phyloP scores from a whole-genome alignment of 2,888 invertebrate species.

The Agriotes lineatus region DNA sequence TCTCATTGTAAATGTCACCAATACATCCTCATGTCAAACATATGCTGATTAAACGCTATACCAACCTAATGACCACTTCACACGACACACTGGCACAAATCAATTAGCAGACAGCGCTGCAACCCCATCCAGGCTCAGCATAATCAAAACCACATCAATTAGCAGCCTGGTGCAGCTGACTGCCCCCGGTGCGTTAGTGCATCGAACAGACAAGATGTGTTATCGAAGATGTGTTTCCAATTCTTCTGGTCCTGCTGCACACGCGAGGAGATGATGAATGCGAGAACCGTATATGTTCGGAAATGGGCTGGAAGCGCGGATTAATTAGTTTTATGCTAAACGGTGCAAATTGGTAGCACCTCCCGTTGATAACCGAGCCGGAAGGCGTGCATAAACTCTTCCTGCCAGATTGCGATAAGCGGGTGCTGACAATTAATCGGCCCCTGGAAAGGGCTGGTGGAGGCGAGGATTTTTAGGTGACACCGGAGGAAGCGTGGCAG shows the following conservation, averaged over 20 bases:
- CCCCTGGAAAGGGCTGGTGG: background rate
- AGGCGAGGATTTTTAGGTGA: background rate
- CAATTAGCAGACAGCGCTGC: no score
- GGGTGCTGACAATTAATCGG: constrained; percentile 26
- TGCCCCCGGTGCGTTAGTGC: no score
- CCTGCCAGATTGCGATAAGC: constrained; percentile 28
- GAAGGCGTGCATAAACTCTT: constrained; percentile 30
- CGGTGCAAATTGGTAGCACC: constrained; percentile 9
- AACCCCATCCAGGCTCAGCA: no score
- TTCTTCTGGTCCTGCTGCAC: background rate
- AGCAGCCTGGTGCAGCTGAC: no score
- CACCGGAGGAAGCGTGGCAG: background rate
- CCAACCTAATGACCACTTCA: no score
- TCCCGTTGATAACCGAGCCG: constrained; percentile 27
- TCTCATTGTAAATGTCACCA: no score
- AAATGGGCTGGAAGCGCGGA: constrained; percentile 41
- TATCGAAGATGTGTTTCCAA: no score
- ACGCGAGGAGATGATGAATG: constrained; percentile 35
- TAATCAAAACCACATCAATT: no score
- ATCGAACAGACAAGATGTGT: no score
- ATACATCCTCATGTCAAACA: no score
- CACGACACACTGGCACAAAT: no score
- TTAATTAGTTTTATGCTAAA: constrained; percentile 37
- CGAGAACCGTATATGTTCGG: constrained; percentile 31
- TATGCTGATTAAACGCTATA: no score